phyloP scores from a whole-genome alignment of 2,113 vertebrate genomes.

The Xenopus tropicalis region UCB_Xtro_10.0 CM004448.2:52208501-52209000 shows the following conservation, averaged over 20 bases:
- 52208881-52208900: slow-evolving; percentile 13
- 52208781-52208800: neutral
- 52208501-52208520: too few relatives aligned
- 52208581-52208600: too few relatives aligned
- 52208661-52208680: neutral
- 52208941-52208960: neutral
- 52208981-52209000: too few relatives aligned
- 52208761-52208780: neutral
- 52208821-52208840: neutral
- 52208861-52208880: slow-evolving; percentile 4
- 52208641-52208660: too few relatives aligned
- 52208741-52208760: neutral
- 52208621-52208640: too few relatives aligned
- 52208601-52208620: too few relatives aligned
- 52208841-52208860: neutral
- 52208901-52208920: slow-evolving; percentile 12
- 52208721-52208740: neutral
- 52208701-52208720: neutral
- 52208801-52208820: slow-evolving; percentile 7
- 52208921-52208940: neutral
- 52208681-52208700: neutral
- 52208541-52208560: too few relatives aligned
- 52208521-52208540: too few relatives aligned
- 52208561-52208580: too few relatives aligned
- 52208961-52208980: neutral